Evolutionary conservation across 2,888 invertebrate genomes (phyloP).

Genomic region (Lasioglossum pauxillum): DNA sequence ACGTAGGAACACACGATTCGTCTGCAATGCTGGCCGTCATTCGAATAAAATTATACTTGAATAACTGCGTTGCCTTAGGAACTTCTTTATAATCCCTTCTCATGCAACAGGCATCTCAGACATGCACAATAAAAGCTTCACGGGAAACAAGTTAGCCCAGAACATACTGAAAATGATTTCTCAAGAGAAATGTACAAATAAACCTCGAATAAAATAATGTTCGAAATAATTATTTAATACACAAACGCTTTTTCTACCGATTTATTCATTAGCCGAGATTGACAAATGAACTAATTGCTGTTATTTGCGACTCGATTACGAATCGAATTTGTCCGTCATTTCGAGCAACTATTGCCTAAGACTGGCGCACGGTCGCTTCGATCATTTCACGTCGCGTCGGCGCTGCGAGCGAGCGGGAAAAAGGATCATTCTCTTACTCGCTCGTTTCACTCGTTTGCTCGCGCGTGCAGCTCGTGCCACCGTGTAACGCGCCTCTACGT

Average conservation of each 20-base stretch:
- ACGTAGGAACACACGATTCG: background rate
- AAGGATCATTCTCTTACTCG: constrained; percentile 17
- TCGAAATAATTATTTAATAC: too few relatives aligned
- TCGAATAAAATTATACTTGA: background rate
- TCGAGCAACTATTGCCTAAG: background rate
- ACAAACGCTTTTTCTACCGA: background rate
- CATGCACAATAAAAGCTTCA: background rate
- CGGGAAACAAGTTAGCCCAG: background rate
- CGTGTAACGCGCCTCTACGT: constrained; percentile 52
- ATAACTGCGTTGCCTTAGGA: background rate
- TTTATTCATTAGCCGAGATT: background rate
- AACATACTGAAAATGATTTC: background rate
- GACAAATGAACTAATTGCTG: background rate
- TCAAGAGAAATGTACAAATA: background rate
- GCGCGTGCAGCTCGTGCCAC: constrained; percentile 60
- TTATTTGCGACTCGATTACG: background rate
- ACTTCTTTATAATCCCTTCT: background rate
- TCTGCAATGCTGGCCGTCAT: background rate
- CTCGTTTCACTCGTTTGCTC: background rate
- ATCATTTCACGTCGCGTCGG: background rate
- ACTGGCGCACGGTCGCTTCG: background rate
- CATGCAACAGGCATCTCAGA: background rate
- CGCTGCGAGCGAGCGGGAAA: constrained; percentile 47
- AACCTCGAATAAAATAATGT: too few relatives aligned
- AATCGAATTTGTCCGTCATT: constrained; percentile 1